Percentiles rank a stretch among this genome's conserved stretches.
Conservation (phyloP, 2,888 invertebrate species). For the Ophion ventricosus region DNA sequence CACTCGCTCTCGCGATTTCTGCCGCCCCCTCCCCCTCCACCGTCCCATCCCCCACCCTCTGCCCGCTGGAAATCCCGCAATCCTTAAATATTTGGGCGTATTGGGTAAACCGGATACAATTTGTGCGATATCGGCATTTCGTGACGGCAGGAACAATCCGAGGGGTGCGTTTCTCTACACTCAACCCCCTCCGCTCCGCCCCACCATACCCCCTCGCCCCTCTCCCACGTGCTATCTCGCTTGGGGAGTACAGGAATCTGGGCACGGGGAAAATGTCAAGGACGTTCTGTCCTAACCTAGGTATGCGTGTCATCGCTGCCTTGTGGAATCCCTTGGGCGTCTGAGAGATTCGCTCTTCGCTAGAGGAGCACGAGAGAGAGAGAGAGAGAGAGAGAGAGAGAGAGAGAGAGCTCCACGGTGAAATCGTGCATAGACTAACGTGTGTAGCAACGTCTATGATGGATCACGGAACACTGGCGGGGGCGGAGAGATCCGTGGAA, state of each 20-base stretch:
- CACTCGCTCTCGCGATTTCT: conserved; percentile 3
- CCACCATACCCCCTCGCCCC: too few species aligned
- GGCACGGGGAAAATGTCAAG: conserved; percentile 51
- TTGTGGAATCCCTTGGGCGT: conserved; percentile 69
- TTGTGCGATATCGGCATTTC: conserved; percentile 38
- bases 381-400: too few species aligned
- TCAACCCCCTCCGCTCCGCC: neutral
- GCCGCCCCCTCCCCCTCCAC: neutral
- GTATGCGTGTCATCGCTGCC: conserved; percentile 67
- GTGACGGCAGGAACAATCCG: conserved; percentile 8
- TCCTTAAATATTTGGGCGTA: conserved; percentile 57
- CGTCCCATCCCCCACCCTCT: too few species aligned
- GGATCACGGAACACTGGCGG: conserved; percentile 10
- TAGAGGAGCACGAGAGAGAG: conserved; percentile 43
- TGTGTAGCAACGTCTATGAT: neutral
- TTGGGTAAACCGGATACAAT: conserved; percentile 60
- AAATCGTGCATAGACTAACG: neutral
- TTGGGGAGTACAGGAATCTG: conserved; percentile 42
- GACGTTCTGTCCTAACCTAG: conserved; percentile 48
- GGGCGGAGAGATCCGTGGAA: neutral
- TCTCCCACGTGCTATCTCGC: too few species aligned
- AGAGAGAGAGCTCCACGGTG: too few species aligned
- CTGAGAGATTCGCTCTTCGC: conserved; percentile 66
- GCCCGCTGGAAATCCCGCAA: conserved; percentile 17
- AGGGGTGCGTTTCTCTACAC: neutral